Conservation (phyloP, 2,113 vertebrate species). For the Cathartes aura region DNA sequence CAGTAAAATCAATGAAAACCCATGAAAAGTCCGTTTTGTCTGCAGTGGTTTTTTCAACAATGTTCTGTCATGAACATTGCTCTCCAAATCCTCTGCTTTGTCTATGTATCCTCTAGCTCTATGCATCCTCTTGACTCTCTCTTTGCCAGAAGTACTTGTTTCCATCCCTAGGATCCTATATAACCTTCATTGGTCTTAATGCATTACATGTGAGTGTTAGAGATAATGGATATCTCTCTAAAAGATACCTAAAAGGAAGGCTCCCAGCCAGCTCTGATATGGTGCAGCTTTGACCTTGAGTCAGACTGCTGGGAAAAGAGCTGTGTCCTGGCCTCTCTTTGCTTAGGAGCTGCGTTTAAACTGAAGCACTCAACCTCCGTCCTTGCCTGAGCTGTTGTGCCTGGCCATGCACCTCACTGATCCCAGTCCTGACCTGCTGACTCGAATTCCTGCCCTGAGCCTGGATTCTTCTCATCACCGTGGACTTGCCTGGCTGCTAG, state of each 20-base stretch:
- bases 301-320: background rate
- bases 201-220: background rate
- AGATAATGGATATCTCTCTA: background rate
- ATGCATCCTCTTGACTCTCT: background rate
- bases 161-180: background rate
- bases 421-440: background rate
- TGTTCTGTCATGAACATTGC: background rate
- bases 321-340: background rate
- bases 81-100: background rate
- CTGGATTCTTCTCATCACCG: accelerated
- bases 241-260: background rate
- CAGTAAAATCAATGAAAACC: background rate
- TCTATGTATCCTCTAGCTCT: background rate
- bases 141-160: background rate
- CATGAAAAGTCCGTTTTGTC: background rate
- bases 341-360: accelerated
- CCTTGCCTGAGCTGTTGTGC: background rate
- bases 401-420: background rate
- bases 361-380: background rate
- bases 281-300: background rate
- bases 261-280: background rate
- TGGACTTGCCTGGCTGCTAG: background rate
- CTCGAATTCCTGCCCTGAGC: background rate
- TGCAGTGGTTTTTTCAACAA: background rate
- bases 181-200: background rate